These are phyloP conservation scores for Fragum sueziense DNA, from an alignment of 2,888 invertebrate genomes.

Conservation along the genomic window DNA sequence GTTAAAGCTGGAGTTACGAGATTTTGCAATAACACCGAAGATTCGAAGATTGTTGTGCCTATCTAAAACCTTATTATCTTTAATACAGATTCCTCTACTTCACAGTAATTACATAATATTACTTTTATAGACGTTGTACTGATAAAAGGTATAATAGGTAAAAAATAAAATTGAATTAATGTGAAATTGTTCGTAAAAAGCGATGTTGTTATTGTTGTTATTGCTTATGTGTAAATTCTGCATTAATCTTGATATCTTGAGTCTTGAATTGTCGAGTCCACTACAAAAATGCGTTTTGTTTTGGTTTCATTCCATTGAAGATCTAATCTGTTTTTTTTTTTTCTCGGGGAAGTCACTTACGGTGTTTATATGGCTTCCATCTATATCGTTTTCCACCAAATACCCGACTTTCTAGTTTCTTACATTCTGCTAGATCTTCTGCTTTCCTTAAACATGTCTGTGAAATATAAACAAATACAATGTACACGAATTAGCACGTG, in stretches of 20 bases:
- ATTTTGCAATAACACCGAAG: too few species aligned
- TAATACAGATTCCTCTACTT: too few species aligned
- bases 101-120: too few species aligned
- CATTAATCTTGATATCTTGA: too few species aligned
- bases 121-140: too few species aligned
- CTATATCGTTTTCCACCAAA: slow-evolving; percentile 60
- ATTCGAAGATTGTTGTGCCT: too few species aligned
- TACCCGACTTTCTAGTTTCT: slow-evolving; percentile 31
- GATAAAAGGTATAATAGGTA: background rate
- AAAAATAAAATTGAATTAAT: background rate
- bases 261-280: too few species aligned
- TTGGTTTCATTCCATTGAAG: background rate
- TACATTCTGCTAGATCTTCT: slow-evolving; percentile 26
- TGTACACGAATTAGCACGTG: background rate
- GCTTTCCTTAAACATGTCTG: slow-evolving; percentile 50
- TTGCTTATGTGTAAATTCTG: too few species aligned
- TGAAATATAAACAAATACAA: background rate
- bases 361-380: slow-evolving; percentile 63
- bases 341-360: slow-evolving; percentile 42
- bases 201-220: too few species aligned
- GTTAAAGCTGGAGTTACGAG: too few species aligned
- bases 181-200: too few species aligned
- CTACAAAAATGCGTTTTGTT: background rate
- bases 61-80: too few species aligned
- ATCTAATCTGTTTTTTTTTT: background rate